phyloP scores from a whole-genome alignment of 2,113 vertebrate species.

The Apeltes quadracus region DNA sequence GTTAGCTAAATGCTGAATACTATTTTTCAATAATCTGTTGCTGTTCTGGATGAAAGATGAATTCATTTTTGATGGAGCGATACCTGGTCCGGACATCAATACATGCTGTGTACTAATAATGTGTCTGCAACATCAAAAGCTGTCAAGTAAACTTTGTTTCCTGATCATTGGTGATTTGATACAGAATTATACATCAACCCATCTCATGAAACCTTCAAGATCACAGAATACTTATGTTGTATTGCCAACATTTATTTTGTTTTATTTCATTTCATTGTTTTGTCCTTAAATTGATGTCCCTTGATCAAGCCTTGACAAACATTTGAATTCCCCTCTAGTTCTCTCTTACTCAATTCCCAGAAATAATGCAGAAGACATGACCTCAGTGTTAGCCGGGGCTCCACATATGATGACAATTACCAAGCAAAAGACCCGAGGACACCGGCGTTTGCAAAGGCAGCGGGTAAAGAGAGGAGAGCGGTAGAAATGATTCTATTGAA shows the following conservation, averaged over 20 bases:
- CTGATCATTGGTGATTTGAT: background rate
- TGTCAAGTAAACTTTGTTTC: background rate
- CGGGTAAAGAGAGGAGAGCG: background rate
- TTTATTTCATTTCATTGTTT: background rate
- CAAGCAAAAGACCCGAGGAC: background rate
- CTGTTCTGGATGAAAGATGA: background rate
- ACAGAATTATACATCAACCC: background rate
- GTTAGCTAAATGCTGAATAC: background rate
- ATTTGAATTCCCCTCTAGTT: background rate
- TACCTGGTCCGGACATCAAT: background rate
- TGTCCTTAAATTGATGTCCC: background rate
- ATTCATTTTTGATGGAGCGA: background rate
- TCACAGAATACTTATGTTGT: background rate
- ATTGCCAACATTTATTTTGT: background rate
- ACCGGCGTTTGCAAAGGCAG: background rate
- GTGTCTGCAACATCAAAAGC: background rate
- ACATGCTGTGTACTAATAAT: background rate
- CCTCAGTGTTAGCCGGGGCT: background rate
- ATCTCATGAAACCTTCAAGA: background rate
- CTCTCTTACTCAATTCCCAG: background rate
- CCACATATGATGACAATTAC: background rate
- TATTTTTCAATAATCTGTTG: background rate
- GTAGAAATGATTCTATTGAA: constrained; percentile 18
- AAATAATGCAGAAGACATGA: background rate
- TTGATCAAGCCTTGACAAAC: background rate